phyloP scores from a whole-genome alignment of 2,797 vertebrate genomes.

The Coranthus polyacanthus region DNA sequence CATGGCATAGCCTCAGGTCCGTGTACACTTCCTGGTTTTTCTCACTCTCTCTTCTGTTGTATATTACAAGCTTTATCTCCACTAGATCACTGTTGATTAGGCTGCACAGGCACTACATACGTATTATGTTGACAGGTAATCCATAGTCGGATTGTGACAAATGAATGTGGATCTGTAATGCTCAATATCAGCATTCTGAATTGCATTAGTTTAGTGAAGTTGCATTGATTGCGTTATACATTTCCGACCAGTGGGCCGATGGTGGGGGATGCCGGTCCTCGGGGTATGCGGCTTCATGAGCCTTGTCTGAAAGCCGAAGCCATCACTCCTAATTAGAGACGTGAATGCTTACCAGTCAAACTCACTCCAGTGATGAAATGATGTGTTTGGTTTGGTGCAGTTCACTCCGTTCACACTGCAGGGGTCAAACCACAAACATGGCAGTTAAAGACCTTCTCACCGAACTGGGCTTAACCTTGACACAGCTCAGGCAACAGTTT shows the following conservation, averaged over 20 bases:
- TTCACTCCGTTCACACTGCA: constrained; percentile 81
- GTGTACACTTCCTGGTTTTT: constrained; percentile 48
- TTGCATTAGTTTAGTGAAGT: constrained; percentile 57
- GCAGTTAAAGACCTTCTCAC: constrained; percentile 24
- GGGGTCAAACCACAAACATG: constrained; percentile 11
- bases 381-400: constrained; percentile 87
- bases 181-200: constrained; percentile 65
- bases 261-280: constrained; percentile 26
- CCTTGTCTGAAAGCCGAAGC: constrained; percentile 39
- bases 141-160: constrained; percentile 72
- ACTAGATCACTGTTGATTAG: constrained; percentile 76
- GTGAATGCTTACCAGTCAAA: constrained; percentile 87
- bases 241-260: constrained; percentile 37
- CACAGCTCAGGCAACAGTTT: constrained; percentile 17
- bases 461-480: background rate
- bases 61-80: constrained; percentile 73
- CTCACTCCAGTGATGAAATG: constrained; percentile 82
- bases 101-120: constrained; percentile 59
- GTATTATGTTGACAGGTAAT: constrained; percentile 75
- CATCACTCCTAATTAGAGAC: constrained; percentile 63
- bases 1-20: constrained; percentile 56
- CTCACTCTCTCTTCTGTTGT: constrained; percentile 37
- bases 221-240: constrained; percentile 67
- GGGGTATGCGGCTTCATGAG: constrained; percentile 35
- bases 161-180: constrained; percentile 63